Conservation (phyloP, 2,113 vertebrate species). For the Plotosus lineatus region DNA sequence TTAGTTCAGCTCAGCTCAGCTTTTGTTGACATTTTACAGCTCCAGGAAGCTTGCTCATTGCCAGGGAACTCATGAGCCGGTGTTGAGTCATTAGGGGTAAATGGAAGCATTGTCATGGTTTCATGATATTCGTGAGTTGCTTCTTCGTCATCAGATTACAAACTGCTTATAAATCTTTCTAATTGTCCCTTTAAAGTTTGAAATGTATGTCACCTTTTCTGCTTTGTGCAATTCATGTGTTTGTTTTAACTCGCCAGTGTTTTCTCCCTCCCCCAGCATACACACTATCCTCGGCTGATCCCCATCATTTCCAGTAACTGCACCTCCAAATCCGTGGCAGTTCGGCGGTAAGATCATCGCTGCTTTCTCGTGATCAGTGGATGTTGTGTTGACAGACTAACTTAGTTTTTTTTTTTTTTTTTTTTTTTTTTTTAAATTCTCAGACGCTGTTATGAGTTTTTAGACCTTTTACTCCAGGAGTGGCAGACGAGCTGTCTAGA, state of each 20-base stretch:
- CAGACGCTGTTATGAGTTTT: conserved; percentile 90
- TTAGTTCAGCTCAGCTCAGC: not conserved
- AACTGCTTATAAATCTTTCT: not conserved
- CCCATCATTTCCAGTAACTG: conserved; percentile 96
- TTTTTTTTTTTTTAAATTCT: conserved; percentile 38
- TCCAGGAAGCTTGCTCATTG: not conserved
- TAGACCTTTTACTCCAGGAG: conserved; percentile 87
- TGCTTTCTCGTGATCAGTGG: not conserved
- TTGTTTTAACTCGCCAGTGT: not conserved
- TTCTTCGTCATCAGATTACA: not conserved
- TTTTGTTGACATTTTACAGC: not conserved
- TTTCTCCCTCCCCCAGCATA: conserved; percentile 76
- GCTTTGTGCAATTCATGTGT: not conserved
- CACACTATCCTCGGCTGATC: conserved; percentile 91
- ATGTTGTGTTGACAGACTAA: not conserved
- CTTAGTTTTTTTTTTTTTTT: not conserved
- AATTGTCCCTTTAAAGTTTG: not conserved
- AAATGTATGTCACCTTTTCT: not conserved
- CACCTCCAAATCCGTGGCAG: conserved; percentile 89
- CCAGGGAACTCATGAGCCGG: not conserved
- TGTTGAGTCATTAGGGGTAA: not conserved
- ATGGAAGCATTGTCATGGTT: not conserved
- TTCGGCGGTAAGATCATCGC: conserved; percentile 78
- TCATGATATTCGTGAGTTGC: not conserved
- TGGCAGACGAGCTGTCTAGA: conserved; percentile 89